Base-by-base conservation (phyloP, 2,113 vertebrate genomes). In the Pomatorhinus ruficollis region DNA sequence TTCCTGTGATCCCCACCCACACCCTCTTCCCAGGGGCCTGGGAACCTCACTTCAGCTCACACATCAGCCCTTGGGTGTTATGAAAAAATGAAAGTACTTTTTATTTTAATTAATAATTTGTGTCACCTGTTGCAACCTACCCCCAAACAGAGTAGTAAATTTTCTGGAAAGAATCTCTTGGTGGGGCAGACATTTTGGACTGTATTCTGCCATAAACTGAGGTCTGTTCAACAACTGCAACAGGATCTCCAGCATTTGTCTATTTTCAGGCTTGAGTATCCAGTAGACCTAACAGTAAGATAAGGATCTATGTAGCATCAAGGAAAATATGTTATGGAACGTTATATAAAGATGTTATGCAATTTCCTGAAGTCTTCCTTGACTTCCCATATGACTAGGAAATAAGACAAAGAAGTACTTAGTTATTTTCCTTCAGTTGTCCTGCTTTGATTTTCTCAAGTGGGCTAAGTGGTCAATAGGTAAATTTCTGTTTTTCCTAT, bases 21-120 rank as follows among this genome's bases (percentile, higher is more conserved):
- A 54, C 3, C 15, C 5, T 40, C 23, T 70, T 27, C 28, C 8
- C 11, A 27, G 6, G 27, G 37, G 5, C 10, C 23, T 18, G 17
- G n/a, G 15, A 88, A 12, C 10, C 15, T 37, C 23, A 31, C 25
- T 84, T 72, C 39, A 63, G n/a, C 10, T 77, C 60, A 74, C 21
- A 21, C 1, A 1, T 13, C 0, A 1, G 16, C 15, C 15, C 18
- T 40, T 0, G 2, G 24, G 10, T 2, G 8, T 68, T 64, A 11
- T 47, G 44, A 30, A 84, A 57, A 84, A 83, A 23, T 45, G 8
- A 22, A 72, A 77, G 17, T 53, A 54, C 5, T 61, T 89, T 21
- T 31, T 79, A 14, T 12, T 35, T 57, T 71, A 70, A 44, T 21
- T 44, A 74, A 61, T 39, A 4, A 49, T 63, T 71, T 83, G 27